Percentiles rank a stretch among this genome's conserved stretches.
These are phyloP conservation scores for Xerus rutilus DNA, from an alignment of 2,797 vertebrate genomes.

Conservation along the genomic window DNA sequence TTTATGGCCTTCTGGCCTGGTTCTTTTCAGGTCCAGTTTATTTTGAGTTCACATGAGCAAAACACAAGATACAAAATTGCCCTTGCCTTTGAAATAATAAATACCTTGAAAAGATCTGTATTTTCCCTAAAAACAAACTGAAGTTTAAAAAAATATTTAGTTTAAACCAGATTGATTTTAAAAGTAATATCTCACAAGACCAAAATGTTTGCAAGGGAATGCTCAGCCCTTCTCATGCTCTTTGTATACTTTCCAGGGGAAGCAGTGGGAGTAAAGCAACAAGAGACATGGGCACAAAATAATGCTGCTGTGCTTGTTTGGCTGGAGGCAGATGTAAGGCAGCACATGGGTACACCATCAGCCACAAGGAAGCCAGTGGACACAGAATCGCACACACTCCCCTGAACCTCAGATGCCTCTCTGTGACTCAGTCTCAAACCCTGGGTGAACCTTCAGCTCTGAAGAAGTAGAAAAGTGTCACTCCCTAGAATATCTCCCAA, in stretches of 20 bases:
- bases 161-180: slow-evolving; percentile 67
- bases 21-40: slow-evolving; percentile 53
- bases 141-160: slow-evolving; percentile 63
- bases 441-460: not conserved
- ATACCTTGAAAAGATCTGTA: slow-evolving; percentile 59
- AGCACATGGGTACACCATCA: not conserved
- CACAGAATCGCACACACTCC: not conserved
- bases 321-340: not conserved
- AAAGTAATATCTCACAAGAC: slow-evolving; percentile 74
- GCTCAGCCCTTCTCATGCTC: not conserved
- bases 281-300: not conserved
- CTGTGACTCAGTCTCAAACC: not conserved
- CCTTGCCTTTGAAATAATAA: slow-evolving; percentile 77
- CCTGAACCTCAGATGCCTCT: not conserved
- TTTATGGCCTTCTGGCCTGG: slow-evolving; percentile 72
- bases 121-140: slow-evolving; percentile 71
- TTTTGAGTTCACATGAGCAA: slow-evolving; percentile 69
- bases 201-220: not conserved
- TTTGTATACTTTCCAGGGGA: slow-evolving; percentile 35
- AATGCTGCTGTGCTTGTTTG: not conserved
- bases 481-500: not conserved
- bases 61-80: slow-evolving; percentile 72
- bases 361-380: not conserved
- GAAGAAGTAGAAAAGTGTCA: not conserved
- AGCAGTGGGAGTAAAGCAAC: not conserved